These are phyloP conservation scores for human DNA, from an alignment of 2,113 vertebrate species.

Conservation along the genomic window DNA sequence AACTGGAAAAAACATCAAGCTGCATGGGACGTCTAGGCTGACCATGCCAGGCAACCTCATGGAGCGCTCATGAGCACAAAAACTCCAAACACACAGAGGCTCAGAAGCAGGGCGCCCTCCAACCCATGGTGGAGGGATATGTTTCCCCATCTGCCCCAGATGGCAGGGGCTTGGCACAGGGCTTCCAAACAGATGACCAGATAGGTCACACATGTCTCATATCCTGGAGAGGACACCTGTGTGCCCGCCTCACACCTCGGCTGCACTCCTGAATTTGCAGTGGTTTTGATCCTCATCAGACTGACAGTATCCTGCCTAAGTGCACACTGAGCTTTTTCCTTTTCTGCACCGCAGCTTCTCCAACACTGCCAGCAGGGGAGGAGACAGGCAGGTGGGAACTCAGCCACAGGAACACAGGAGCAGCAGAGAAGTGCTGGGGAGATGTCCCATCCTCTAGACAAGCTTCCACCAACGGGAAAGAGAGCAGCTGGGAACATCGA, in stretches of 20 bases:
- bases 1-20: neutral
- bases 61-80: neutral
- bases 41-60: neutral
- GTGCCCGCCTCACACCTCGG: neutral
- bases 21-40: neutral
- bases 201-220: neutral
- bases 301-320: neutral
- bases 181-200: neutral
- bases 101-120: neutral
- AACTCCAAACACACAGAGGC: neutral
- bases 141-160: neutral
- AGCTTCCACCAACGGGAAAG: neutral
- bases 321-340: neutral
- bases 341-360: neutral
- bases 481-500: neutral
- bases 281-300: neutral
- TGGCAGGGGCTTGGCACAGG: neutral
- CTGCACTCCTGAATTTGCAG: neutral
- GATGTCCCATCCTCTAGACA: neutral
- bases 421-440: neutral
- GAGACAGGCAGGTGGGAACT: fast-evolving
- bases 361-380: neutral
- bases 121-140: fast-evolving
- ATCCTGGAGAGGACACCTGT: fast-evolving
- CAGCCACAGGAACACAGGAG: neutral